Base-by-base conservation (phyloP, 92 coral and sea anemone genomes). In the Phenganax marumi region DNA sequence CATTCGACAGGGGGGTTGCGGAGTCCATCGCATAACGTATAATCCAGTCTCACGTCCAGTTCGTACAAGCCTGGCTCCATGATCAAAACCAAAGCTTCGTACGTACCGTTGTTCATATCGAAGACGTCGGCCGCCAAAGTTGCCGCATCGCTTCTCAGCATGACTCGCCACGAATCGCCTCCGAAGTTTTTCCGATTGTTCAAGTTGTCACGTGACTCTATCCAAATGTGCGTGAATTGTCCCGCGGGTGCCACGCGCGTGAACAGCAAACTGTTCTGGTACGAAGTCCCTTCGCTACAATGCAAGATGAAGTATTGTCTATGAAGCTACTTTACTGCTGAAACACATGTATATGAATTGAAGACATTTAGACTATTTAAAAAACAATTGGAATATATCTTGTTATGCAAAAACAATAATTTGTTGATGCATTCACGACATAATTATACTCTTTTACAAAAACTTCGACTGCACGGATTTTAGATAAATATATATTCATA, bases 151-250 rank as follows among this genome's bases (percentile, higher is more conserved):
- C 89, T 89, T 3, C 78, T 70, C 6, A 86, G 81, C 70, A 69
- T 77, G 43, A 91, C 90, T 50, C 95, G 81, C 95, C 95, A 91
- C 2, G 95, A 87, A 70, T 91, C 95, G 25, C 95, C 95, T 0
- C 95, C 95, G 43, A 83, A 60, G 6, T 51, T 21, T 77, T 91
- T 91, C 77, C 50, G 73, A 33, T 51, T 76, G 22, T 82, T 88
- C 19, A 24, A 12, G 12, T 25, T 24, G 50, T 91, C 86, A 55
- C 90, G 88, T 51, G 95, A 73, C 73, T 86, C 86, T 6, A 91
- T 88, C 77, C 90, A 86, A 52, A 91, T 84, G 21, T 85, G 85
- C 63, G 89, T 89, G 75, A 89, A 91, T 33, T 91, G 92, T 22
- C 89, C 89, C 5, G 95, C 90, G n/a, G 92, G 90, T 3, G 89